These are phyloP conservation scores for Cyprinodon tularosa DNA, from an alignment of 2,113 vertebrate species.

Conservation along the genomic window DNA sequence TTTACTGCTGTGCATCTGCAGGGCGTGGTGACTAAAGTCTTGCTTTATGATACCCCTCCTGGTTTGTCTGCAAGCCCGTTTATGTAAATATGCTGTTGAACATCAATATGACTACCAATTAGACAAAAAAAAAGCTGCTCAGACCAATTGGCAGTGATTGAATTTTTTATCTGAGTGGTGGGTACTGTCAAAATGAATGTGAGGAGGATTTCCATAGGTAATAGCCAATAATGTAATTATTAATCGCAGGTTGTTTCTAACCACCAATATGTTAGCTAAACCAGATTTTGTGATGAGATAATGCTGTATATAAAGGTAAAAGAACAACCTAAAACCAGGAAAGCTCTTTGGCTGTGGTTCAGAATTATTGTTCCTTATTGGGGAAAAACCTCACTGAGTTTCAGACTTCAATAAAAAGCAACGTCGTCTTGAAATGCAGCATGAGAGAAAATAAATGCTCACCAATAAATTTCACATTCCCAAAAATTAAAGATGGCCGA, in stretches of 20 bases:
- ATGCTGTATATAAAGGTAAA: conserved; percentile 50
- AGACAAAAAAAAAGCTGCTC: conserved; percentile 2
- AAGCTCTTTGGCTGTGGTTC: conserved; percentile 24
- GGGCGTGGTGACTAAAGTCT: conserved; percentile 65
- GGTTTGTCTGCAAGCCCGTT: conserved; percentile 21
- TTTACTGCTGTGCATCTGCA: conserved; percentile 45
- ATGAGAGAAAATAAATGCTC: conserved; percentile 16
- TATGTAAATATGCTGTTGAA: conserved; percentile 30
- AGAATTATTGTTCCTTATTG: conserved; percentile 20
- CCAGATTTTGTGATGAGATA: conserved; percentile 46
- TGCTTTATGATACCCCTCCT: conserved; percentile 38
- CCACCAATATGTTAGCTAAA: conserved; percentile 3
- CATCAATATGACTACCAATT: neutral
- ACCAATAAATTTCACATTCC: conserved; percentile 4
- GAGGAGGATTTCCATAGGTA: conserved; percentile 57
- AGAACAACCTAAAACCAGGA: conserved; percentile 38
- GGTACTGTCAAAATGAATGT: conserved; percentile 66
- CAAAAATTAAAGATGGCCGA: conserved; percentile 4
- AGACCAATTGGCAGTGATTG: conserved; percentile 9
- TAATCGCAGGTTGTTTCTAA: conserved; percentile 53
- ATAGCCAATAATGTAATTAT: conserved; percentile 47
- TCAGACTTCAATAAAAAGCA: conserved; percentile 12
- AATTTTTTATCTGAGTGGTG: conserved; percentile 14
- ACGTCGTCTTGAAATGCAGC: conserved; percentile 10
- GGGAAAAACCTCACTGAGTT: conserved; percentile 1